Evolutionary conservation across 2,113 vertebrate genomes (phyloP).

Genomic region (Aramus guarauna): DNA sequence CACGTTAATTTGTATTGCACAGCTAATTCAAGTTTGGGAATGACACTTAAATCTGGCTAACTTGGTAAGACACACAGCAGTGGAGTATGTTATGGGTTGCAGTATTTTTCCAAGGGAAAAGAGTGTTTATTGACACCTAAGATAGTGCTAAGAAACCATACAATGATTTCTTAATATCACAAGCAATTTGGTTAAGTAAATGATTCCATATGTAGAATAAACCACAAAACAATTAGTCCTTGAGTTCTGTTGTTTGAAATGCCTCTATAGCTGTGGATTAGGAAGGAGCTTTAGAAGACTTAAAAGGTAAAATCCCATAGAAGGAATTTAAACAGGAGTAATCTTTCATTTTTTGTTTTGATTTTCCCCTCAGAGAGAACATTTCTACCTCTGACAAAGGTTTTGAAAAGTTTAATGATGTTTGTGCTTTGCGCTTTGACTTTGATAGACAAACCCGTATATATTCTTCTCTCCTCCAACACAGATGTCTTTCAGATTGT

Average conservation of each 20-base stretch:
- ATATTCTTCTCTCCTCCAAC: not conserved
- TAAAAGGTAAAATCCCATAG: not conserved
- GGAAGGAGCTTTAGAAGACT: not conserved
- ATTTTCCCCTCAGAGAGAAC: not conserved
- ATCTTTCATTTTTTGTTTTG: not conserved
- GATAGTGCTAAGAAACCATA: not conserved
- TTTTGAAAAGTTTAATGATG: not conserved
- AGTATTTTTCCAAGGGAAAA: not conserved
- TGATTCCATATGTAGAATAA: not conserved
- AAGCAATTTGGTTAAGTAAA: not conserved
- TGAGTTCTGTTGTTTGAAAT: not conserved
- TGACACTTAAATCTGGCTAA: not conserved
- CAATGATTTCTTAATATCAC: not conserved
- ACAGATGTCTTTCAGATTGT: not conserved
- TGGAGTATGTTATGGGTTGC: not conserved
- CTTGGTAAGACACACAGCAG: not conserved
- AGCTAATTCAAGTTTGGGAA: not conserved
- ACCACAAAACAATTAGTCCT: not conserved
- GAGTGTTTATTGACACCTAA: not conserved
- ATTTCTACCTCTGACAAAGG: not conserved
- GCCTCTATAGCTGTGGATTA: not conserved
- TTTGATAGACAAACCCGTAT: not conserved
- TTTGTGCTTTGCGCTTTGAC: not conserved
- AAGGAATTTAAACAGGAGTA: not conserved
- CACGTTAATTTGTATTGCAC: fast-evolving